Evolutionary conservation across 2,888 invertebrate genomes (phyloP).

Genomic region (Luffia ferchaultella): DNA sequence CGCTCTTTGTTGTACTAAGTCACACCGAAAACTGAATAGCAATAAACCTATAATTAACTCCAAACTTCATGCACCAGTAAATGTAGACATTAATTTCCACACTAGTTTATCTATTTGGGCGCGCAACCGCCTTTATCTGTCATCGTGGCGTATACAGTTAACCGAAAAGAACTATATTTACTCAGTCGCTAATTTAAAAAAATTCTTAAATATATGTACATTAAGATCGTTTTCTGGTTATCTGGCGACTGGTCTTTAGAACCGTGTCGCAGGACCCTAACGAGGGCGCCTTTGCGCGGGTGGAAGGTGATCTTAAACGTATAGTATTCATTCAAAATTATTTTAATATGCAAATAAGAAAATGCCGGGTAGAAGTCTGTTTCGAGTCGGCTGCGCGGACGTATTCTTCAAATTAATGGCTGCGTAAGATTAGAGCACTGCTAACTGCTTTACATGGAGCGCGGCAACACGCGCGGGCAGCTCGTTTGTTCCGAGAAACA

Average conservation of each 20-base stretch:
- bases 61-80: conserved; percentile 66
- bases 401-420: conserved; percentile 66
- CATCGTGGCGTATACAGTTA: conserved; percentile 44
- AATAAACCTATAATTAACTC: conserved; percentile 64
- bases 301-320: conserved; percentile 51
- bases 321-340: conserved; percentile 62
- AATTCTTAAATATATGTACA: neutral
- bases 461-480: conserved; percentile 44
- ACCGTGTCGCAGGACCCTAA: neutral
- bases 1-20: conserved; percentile 48
- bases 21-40: conserved; percentile 28
- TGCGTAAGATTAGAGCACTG: conserved; percentile 60
- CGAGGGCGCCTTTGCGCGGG: conserved; percentile 20
- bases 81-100: conserved; percentile 67
- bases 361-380: conserved; percentile 61
- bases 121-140: conserved; percentile 64
- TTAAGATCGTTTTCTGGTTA: neutral
- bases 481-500: conserved; percentile 59
- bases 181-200: too few relatives aligned
- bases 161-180: conserved; percentile 37
- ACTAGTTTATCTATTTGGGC: conserved; percentile 66
- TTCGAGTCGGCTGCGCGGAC: conserved; percentile 57
- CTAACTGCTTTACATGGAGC: conserved; percentile 64
- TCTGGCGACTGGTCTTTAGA: neutral
- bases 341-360: conserved; percentile 67